Evolutionary conservation across 1,140 invertebrate species (phyloP).

Genomic region (Hycleus phaleratus): DNA sequence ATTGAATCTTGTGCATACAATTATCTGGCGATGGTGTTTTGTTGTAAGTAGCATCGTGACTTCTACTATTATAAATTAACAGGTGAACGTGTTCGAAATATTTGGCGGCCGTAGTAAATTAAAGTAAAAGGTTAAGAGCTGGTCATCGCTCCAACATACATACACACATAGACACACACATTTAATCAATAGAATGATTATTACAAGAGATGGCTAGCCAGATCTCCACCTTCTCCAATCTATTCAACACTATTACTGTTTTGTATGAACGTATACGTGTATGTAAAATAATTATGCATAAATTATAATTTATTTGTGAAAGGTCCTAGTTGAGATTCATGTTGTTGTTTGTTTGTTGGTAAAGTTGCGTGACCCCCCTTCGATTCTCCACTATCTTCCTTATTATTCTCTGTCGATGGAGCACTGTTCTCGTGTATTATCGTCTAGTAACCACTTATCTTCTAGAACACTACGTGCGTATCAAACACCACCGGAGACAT

Average conservation of each 20-base stretch:
- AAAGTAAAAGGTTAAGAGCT: constrained; percentile 15
- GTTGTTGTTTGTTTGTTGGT: not conserved
- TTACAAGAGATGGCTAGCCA: not conserved
- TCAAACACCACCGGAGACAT: not conserved
- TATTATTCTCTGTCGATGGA: not conserved
- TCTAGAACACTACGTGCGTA: not conserved
- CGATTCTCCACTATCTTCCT: no score
- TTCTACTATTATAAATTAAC: constrained; percentile 9
- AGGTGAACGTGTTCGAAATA: constrained; percentile 11
- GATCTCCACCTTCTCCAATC: no score
- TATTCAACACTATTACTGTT: no score
- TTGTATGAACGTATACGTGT: not conserved
- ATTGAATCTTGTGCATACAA: not conserved
- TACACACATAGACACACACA: not conserved
- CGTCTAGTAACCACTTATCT: constrained; percentile 2
- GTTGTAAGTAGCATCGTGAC: constrained; percentile 13
- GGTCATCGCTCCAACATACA: constrained; percentile 7
- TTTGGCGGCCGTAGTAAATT: constrained; percentile 7
- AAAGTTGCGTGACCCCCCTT: constrained; percentile 2
- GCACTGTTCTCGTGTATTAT: not conserved
- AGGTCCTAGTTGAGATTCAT: constrained; percentile 7
- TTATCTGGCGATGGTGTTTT: constrained; percentile 5
- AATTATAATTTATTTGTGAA: constrained; percentile 14
- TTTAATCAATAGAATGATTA: constrained; percentile 11
- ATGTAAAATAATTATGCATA: constrained; percentile 12